Base-by-base conservation (phyloP, 2,888 invertebrate genomes). In the Hedychridium roseum region DNA sequence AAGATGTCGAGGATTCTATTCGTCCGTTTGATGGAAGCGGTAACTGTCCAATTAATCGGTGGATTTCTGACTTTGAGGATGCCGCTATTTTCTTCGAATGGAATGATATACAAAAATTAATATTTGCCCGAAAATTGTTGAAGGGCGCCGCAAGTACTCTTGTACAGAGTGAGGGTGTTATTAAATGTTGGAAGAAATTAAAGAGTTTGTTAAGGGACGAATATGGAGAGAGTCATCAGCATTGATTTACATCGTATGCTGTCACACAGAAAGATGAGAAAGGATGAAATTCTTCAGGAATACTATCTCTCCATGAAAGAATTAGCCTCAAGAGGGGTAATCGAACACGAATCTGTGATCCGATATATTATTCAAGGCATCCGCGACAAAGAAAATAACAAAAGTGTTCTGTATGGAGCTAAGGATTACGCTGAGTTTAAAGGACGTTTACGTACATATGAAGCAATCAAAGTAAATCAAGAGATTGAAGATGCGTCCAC, bases 31-130 rank as follows among this genome's bases (percentile, higher is more conserved):
- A 38, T n/a, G 38, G 38, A 16, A 5, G 14, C 16, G 26, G 23
- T 9, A 14, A 3, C 3, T 23, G 17, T 38, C 15, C 38, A 9
- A 14, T 38, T 9, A 16, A 38, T 12, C 9, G 17, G 5, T 38
- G 38, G 38, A 23, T 21, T 11, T 7, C 20, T 14, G 38, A 38
- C 14, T 38, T 38, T 23, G 38, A 38, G 9, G 46, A 46, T 3
- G 38, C 20, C 9, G 27, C 34, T 9, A 23, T 30, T 5, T 17
- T 36, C 11, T 43, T 26, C 14, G 2, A 12, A 15, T 43, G 36
- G 43, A 27, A n/a, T 6, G 15, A 32, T 11, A 12, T 47, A 6
- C 27, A 41, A 12, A 47, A 17, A 28, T 0, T 36, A 7, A 32
- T 36, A 0, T 47, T 28, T 12, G 36, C 30, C 2, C 37, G 32